Conservation (phyloP, 2,888 invertebrate species). For the Tipula helvola region DNA sequence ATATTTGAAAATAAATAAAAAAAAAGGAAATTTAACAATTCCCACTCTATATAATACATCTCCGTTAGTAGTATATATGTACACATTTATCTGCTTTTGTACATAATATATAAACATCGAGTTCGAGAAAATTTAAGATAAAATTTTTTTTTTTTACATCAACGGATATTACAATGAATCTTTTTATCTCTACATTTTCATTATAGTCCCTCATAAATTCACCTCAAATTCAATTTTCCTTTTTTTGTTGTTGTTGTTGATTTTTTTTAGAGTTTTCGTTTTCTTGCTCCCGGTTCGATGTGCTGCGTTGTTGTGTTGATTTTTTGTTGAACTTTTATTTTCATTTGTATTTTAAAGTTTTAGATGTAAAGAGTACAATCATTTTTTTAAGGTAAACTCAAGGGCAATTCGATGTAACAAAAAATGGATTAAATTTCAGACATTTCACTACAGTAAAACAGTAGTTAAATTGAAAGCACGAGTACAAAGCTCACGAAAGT, state of each 20-base stretch:
- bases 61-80: not conserved
- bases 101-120: not conserved
- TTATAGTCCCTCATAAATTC: conserved; percentile 4
- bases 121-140: not conserved
- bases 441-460: not conserved
- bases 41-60: not conserved
- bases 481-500: not conserved
- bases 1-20: not conserved
- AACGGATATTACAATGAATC: conserved; percentile 4
- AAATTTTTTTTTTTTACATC: not conserved
- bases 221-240: conserved; percentile 4
- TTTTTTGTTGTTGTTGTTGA: not conserved
- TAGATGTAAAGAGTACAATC: too few relatives aligned
- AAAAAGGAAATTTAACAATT: conserved; percentile 4
- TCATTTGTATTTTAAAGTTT: not conserved
- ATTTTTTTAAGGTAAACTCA: not conserved
- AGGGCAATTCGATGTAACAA: not conserved
- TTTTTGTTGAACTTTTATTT: not conserved
- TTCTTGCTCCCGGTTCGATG: not conserved
- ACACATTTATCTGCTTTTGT: not conserved
- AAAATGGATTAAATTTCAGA: not conserved
- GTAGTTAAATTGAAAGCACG: not conserved
- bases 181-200: conserved; percentile 4
- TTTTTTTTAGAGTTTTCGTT: not conserved
- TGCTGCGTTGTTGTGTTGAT: not conserved